A percentile compares a stretch with the other conserved stretches of the same genome.
Evolutionary conservation across 2,113 vertebrate species (phyloP).

Genomic region (Phoenicopterus ruber): DNA sequence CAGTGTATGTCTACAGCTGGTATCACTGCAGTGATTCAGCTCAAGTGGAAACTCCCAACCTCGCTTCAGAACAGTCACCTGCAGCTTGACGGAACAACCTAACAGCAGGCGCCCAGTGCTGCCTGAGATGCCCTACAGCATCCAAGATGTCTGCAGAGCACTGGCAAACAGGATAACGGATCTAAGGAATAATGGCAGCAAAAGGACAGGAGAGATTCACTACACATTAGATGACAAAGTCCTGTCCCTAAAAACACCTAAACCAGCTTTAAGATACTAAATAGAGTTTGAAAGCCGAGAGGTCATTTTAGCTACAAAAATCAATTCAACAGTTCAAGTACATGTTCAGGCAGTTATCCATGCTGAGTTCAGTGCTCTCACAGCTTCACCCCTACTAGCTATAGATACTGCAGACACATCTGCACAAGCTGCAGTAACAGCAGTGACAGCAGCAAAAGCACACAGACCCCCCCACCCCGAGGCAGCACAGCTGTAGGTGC

Average conservation of each 20-base stretch:
- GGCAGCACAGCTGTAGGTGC: not conserved
- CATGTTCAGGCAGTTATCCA: not conserved
- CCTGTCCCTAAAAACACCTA: not conserved
- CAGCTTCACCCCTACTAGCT: not conserved
- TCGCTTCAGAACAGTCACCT: not conserved
- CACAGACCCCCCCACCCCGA: not conserved
- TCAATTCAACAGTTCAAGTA: not conserved
- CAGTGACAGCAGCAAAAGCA: not conserved
- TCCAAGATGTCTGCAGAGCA: not conserved
- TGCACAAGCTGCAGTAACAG: not conserved
- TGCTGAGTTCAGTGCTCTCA: not conserved
- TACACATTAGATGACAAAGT: accelerated
- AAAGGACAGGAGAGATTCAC: not conserved
- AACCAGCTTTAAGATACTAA: not conserved
- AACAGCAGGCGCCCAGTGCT: not conserved
- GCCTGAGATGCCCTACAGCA: not conserved
- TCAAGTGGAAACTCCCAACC: not conserved
- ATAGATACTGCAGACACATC: not conserved
- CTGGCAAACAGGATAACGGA: not conserved
- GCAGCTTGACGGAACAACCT: not conserved
- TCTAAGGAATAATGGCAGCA: not conserved
- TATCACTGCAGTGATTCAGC: not conserved
- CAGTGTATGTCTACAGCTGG: not conserved
- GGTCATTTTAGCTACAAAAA: not conserved
- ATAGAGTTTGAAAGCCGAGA: not conserved